Evolutionary conservation across 2,113 vertebrate species (phyloP).

Genomic region (Bubo scandiacus): DNA sequence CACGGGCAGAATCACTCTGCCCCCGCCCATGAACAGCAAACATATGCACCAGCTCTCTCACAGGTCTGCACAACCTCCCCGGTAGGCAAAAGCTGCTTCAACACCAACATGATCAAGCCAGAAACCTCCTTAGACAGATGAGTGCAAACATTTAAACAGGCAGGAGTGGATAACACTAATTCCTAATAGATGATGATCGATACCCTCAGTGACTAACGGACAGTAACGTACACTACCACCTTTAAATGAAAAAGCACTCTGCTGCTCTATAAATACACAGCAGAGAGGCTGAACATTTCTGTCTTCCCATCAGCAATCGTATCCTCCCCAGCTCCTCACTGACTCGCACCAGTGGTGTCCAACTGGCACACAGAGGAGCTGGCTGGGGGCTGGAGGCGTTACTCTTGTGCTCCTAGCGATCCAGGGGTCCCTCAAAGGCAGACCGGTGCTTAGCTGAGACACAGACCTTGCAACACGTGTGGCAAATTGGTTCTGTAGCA

Average conservation of each 20-base stretch:
- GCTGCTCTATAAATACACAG: neutral
- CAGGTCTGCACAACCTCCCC: neutral
- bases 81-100: neutral
- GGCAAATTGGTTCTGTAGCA: neutral
- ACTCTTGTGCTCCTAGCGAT: neutral
- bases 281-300: neutral
- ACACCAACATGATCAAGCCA: fast-evolving
- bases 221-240: neutral
- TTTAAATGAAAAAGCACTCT: neutral
- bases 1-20: neutral
- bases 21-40: neutral
- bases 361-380: neutral
- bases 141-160: neutral
- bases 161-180: neutral
- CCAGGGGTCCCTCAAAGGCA: neutral
- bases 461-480: fast-evolving
- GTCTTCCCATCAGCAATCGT: neutral
- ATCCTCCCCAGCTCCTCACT: neutral
- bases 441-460: neutral
- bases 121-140: neutral
- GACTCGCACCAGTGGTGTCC: neutral
- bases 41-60: neutral
- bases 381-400: neutral
- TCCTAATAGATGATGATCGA: neutral
- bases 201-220: neutral